Base-by-base conservation (phyloP, 2,888 invertebrate species). In the Sesamia inferens region DNA sequence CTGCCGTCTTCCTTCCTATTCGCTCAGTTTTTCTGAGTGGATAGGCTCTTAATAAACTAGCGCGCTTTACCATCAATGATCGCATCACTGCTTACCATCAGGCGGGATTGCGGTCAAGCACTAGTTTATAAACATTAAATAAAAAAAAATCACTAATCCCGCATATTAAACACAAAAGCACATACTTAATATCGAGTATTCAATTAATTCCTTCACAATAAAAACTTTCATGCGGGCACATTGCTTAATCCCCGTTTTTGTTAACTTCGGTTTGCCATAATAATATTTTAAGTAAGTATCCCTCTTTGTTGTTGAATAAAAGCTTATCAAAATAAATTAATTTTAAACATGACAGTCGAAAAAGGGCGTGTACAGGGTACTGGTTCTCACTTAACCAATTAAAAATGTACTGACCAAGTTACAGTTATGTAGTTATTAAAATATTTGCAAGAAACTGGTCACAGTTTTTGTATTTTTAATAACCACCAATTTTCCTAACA, bases 181-280 rank as follows among this genome's bases (percentile, higher is more conserved):
- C 31, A 16, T 44, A 31, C 31, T 14, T 44, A 44, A 57, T 57
- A 59, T 72, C 22, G 24, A 44, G 7, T 10, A n/a, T 39, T 71
- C 42, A 54, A 74, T 78, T 55, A 62, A 59, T 71, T 74, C 55
- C 31, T 54, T 57, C 44, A 78, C 47, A 74, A 82, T 63, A 54
- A 51, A 65, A 39, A 48, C 48, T 47, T 16, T 62, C 8, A 84
- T 78, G 69, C 71, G 76, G 82, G 79, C 69, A 44, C 24, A 84
- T 70, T 73, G 63, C 69, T 64, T 31, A 24, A 47, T 22, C 19
- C 11, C 14, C n/a, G 14, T 11, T 61, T 71, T 71, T 62, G 51
- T 68, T 58, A 22, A 68, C 48, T 55, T 42, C 47, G 7, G 0
- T 5, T 5, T 44, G 31, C 19, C 19, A 48, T 5, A 44, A 16